Base-by-base conservation (phyloP, 1,140 invertebrate species). In the Heliconius nattereri region DNA sequence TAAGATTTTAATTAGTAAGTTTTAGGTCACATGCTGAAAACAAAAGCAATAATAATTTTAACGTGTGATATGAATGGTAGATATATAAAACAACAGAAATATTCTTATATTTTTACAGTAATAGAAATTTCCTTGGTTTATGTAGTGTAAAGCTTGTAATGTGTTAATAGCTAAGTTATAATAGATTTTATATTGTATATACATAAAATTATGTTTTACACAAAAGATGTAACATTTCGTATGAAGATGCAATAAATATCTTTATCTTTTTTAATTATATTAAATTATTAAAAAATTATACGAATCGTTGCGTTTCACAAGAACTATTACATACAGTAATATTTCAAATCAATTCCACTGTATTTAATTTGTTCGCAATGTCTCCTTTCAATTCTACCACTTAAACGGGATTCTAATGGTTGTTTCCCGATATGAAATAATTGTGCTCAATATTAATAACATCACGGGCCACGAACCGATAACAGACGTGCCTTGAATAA, bases 401-500 rank as follows among this genome's bases (percentile, higher is more conserved):
- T 78, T 57, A 78, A 78, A 78, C 45, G 52, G 26, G 29, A 79
- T 79, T 57, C 60, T 37, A 54, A 75, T 71, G 29, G 75, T 74
- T 70, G 71, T 80, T 52, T 54, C 40, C 54, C 72, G 54, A 80
- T 78, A 80, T 80, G 60, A 83, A 83, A 78, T 81, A 76, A 78
- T 76, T 78, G 72, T 74, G 26, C 75, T 72, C 66, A 79, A 72
- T 79, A 79, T 79, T 82, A 82, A 82, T 80, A 83, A 80, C 76
- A 83, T 73, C 66, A 78, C 76, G 70, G 35, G 40, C 73, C 49
- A 52, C 73, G 70, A 76, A 78, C 78, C 73, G 79, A 83, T 85
- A 86, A 85, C 80, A 76, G 78, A 85, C 80, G 79, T 84, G 78
- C 83, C 82, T 78, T 81, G 82, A 87, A 90, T 87, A 87, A 85